Conservation (phyloP, 2,888 invertebrate genomes). For the Petrolisthes cinctipes region DNA sequence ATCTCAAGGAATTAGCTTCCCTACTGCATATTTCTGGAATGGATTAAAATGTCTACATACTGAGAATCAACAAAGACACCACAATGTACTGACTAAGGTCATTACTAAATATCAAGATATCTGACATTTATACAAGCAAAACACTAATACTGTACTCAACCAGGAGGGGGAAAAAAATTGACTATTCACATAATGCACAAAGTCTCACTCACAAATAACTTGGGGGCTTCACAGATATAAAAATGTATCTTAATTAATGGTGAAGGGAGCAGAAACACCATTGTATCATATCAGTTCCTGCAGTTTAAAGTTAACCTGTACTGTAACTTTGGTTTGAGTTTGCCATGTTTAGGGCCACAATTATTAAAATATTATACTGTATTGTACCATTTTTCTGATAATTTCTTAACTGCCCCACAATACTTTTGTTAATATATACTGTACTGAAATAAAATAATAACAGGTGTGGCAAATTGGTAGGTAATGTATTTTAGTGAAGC, state of each 20-base stretch:
- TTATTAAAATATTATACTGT: too few species aligned
- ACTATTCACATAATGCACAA: background rate
- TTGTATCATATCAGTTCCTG: too few species aligned
- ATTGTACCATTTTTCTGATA: too few species aligned
- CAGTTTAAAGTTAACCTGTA: too few species aligned
- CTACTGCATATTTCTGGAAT: background rate
- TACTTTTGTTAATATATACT: too few species aligned
- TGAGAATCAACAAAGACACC: background rate
- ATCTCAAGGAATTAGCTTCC: background rate
- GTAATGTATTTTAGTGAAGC: too few species aligned
- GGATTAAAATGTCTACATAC: background rate
- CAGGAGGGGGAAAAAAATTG: background rate
- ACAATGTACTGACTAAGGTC: background rate
- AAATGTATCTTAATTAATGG: background rate
- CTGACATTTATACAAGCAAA: background rate
- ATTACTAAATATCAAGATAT: background rate
- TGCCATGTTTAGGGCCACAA: too few species aligned
- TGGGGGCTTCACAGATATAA: background rate
- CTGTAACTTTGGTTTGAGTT: too few species aligned
- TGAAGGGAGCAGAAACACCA: background rate
- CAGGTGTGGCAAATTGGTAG: too few species aligned
- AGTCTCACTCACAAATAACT: background rate
- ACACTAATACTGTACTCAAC: background rate
- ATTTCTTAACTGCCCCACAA: too few species aligned
- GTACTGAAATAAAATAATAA: too few species aligned